Percentiles rank a stretch among this genome's conserved stretches.
Conservation (phyloP, 2,113 vertebrate genomes). For the Caranx melampygus region DNA sequence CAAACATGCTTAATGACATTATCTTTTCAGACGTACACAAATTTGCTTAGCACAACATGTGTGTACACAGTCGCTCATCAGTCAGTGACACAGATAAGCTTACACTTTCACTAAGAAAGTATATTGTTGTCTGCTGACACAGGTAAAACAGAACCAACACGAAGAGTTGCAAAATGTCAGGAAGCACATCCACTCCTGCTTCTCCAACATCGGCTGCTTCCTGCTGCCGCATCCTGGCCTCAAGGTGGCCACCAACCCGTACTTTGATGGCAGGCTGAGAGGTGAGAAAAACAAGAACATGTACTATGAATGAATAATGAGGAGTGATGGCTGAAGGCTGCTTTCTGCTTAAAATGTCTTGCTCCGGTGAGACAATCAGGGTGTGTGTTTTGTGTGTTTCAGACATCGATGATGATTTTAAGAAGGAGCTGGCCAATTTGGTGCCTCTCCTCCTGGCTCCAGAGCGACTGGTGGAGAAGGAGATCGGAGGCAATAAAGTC, state of each 20-base stretch:
- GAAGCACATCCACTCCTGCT: conserved; percentile 93
- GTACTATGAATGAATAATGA: neutral
- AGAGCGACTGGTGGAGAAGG: conserved; percentile 93
- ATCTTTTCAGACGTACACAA: neutral
- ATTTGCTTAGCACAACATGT: neutral
- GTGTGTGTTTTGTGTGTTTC: conserved; percentile 26
- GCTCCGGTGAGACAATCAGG: too few species aligned
- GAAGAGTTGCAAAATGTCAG: conserved; percentile 94
- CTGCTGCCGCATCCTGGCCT: conserved; percentile 92
- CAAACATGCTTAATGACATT: neutral
- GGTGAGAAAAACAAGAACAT: conserved; percentile 61
- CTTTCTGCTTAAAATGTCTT: neutral
- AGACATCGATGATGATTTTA: conserved; percentile 96
- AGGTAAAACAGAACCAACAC: conserved; percentile 92
- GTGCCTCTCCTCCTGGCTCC: conserved; percentile 93
- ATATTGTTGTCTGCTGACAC: neutral
- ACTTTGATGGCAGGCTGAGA: conserved; percentile 89
- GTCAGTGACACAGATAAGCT: neutral
- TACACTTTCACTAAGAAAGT: neutral
- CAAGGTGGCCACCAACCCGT: conserved; percentile 90
- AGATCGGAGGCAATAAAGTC: conserved; percentile 95
- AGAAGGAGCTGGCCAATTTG: conserved; percentile 86
- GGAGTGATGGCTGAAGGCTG: neutral
- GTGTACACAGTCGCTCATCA: neutral
- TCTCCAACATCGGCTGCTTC: conserved; percentile 90